Percentiles rank a stretch among this genome's conserved stretches.
Evolutionary conservation across 2,113 vertebrate species (phyloP).

Genomic region (Rhabdomys dilectus): DNA sequence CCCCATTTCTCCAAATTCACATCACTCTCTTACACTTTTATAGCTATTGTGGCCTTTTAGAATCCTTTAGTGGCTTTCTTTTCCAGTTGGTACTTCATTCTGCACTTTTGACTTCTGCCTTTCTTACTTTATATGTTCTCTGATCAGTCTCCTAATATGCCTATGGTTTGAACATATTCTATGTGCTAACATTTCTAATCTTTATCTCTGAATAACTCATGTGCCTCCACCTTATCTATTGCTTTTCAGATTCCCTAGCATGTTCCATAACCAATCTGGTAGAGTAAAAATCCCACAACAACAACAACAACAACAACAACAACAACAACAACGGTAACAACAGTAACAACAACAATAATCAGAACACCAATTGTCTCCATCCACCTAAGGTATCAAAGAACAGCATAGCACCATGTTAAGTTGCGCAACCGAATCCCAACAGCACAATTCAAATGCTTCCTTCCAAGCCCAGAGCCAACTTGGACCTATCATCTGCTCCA

Average conservation of each 20-base stretch:
- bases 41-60: background rate
- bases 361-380: background rate
- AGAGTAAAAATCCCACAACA: background rate
- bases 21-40: background rate
- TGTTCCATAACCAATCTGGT: background rate
- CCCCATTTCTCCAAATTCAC: background rate
- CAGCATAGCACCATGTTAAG: background rate
- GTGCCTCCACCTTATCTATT: background rate
- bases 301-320: accelerated
- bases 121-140: background rate
- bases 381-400: background rate
- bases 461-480: background rate
- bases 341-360: background rate
- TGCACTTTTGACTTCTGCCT: background rate
- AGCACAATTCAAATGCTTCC: background rate
- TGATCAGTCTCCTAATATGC: background rate
- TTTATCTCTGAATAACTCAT: background rate
- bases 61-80: background rate
- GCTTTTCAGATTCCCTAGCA: background rate
- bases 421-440: background rate
- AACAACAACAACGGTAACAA: background rate
- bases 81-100: background rate
- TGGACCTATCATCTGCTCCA: background rate
- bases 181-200: background rate
- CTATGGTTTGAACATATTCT: background rate